Evolutionary conservation across 2,888 invertebrate genomes (phyloP), one percentile per base, ranked within the genome.

Genomic region (Drosophila merina): DNA sequence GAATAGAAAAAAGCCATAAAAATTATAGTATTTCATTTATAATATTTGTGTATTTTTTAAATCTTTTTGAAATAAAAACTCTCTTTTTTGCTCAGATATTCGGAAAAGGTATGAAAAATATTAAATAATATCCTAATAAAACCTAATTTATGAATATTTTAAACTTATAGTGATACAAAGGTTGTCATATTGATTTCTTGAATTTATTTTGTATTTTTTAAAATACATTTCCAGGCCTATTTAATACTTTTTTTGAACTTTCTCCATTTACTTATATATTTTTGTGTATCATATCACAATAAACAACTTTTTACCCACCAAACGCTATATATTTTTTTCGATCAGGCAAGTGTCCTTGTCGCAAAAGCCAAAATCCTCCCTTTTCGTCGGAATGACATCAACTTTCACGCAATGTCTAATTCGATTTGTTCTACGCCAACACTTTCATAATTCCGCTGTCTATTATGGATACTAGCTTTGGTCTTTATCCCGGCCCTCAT

Each of bases 381-480:
- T 50, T 25, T 50, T 25, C 56, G 51, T 51, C 49, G 56, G 64
- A 62, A 70, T 78, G 73, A 67, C 79, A 62, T 76, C 69, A 69
- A 63, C 70, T 84, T 85, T 71, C 73, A 72, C 79, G 82, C 88
- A 79, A 75, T 83, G 82, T 91, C 91, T 90, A 90, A 91, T 90
- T 91, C 90, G 87, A 91, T 91, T 91, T 82, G 89, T 91, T 91
- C 91, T 90, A 88, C 90, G 85, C 89, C 91, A 91, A 91, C 91
- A 91, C 91, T 91, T 90, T 89, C 86, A 87, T 90, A 88, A 89
- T 90, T 89, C 82, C 82, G 79, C 76, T 75, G 76, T 78, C 74
- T 77, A 77, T 76, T 74, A 74, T 63, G 66, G 68, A 74, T 69
- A 60, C 70, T 48, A 14, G 40, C 40, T 60, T 44, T 28, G 36